Base-by-base conservation (phyloP, 1,140 invertebrate species). In the Dreissena rostriformis region DNA sequence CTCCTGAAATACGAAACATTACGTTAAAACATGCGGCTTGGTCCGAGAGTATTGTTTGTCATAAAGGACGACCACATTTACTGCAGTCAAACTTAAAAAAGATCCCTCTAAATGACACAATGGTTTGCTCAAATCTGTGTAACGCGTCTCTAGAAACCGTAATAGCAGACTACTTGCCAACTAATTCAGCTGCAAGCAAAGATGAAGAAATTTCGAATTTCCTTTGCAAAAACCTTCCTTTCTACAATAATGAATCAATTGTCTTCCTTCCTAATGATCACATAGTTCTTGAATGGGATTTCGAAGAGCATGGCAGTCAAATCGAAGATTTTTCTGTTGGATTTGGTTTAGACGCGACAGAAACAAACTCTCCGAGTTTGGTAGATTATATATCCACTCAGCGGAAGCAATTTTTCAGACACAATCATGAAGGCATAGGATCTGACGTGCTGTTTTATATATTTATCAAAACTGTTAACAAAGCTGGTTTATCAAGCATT, bases 391-490 rank as follows among this genome's bases (percentile, higher is more conserved):
- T 17, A 12, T 80, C 76, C 11, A 75, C 77, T 17, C 29, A 79
- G 12, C 63, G 22, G n/a, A 57, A 78, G 15, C 53, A 53, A 7
- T 28, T 51, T 57, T 85, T 79, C 65, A 61, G 70, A 10, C 52
- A 26, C 1, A 52, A 51, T 26, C 84, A 87, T 70, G 22, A 70
- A 29, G 89, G 89, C 1, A 65, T 89, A 65, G 84, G 72, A 65
- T 29, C 74, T 6, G 81, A 80, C 2, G 76, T 63, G 49, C 26
- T 70, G 19, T 85, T 88, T 51, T 90, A 84, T 70, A 51, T 88
- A 22, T 84, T 88, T 49, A 22, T 90, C 8, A 82, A 78, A 57
- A 76, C 72, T 15, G 75, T 74, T 6, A 90, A 84, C 73, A 90
- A 86, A 77, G 88, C 89, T 39, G 84, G 83, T n/a, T 61, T 88